These are phyloP conservation scores for Sebastes cheni DNA, from an alignment of 2,797 vertebrate species.

Conservation along the genomic window DNA sequence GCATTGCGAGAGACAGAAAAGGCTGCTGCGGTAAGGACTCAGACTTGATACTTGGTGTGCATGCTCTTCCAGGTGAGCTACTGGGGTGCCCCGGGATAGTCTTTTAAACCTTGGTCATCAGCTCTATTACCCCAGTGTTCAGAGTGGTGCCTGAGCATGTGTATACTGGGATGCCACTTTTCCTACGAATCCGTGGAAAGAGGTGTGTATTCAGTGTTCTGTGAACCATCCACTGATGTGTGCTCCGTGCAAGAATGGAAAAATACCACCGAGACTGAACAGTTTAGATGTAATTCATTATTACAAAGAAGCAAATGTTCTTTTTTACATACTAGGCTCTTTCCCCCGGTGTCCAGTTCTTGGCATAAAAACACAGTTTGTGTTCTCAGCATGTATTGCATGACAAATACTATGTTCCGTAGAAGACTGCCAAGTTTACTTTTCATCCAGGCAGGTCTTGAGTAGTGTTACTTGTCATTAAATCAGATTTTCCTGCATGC, in stretches of 20 bases:
- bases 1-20: background rate
- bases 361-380: background rate
- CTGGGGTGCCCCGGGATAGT: background rate
- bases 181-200: background rate
- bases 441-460: background rate
- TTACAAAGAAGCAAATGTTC: too few relatives aligned
- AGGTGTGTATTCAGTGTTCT: background rate
- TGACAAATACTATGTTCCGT: background rate
- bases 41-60: background rate
- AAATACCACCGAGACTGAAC: background rate
- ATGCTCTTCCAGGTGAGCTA: background rate
- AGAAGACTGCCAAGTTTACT: background rate
- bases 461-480: conserved; percentile 1
- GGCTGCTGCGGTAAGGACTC: background rate
- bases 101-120: background rate
- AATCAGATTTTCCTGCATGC: conserved; percentile 11
- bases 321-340: background rate
- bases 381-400: background rate
- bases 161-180: background rate
- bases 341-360: background rate
- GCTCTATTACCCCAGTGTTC: background rate
- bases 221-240: background rate
- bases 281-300: background rate
- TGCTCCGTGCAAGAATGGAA: background rate
- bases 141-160: background rate